These are phyloP conservation scores for Coelinius sp. DNA, from an alignment of 2,888 invertebrate species.

Conservation along the genomic window DNA sequence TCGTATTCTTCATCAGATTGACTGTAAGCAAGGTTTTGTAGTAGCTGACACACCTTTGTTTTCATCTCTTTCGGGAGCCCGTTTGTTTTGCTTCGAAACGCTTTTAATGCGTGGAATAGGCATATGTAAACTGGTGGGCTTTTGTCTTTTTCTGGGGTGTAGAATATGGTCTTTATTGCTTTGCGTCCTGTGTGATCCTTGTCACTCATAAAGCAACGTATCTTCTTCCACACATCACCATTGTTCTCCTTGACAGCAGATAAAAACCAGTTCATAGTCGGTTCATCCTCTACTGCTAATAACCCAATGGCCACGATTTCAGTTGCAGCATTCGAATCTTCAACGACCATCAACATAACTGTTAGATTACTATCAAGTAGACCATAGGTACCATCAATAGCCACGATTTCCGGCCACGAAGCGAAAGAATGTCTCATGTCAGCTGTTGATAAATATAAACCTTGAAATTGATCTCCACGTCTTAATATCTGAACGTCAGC, in stretches of 20 bases:
- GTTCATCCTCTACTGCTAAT: conserved; percentile 37
- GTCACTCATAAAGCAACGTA: conserved; percentile 42
- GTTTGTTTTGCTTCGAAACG: conserved; percentile 26
- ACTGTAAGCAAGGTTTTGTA: conserved; percentile 30
- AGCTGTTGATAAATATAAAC: conserved; percentile 39
- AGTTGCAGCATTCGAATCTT: conserved; percentile 39
- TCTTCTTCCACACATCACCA: conserved; percentile 17
- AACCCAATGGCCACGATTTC: conserved; percentile 38
- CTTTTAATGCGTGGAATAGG: conserved; percentile 33
- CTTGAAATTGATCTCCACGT: conserved; percentile 33
- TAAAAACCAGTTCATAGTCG: conserved; percentile 40
- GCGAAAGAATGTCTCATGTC: conserved; percentile 39
- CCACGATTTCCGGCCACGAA: conserved; percentile 39
- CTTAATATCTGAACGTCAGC: not conserved
- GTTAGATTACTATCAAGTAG: conserved; percentile 38
- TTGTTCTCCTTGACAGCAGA: conserved; percentile 37
- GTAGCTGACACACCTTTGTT: not conserved
- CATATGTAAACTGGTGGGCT: conserved; percentile 30
- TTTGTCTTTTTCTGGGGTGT: not conserved
- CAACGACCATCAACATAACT: conserved; percentile 39
- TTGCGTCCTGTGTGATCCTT: conserved; percentile 41
- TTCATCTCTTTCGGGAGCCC: conserved; percentile 1
- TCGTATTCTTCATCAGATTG: conserved; percentile 6
- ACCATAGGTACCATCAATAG: conserved; percentile 45
- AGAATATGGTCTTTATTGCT: conserved; percentile 19